These are phyloP conservation scores for Xanthostigma xanthostigma DNA, from an alignment of 2,888 invertebrate species.

Conservation along the genomic window DNA sequence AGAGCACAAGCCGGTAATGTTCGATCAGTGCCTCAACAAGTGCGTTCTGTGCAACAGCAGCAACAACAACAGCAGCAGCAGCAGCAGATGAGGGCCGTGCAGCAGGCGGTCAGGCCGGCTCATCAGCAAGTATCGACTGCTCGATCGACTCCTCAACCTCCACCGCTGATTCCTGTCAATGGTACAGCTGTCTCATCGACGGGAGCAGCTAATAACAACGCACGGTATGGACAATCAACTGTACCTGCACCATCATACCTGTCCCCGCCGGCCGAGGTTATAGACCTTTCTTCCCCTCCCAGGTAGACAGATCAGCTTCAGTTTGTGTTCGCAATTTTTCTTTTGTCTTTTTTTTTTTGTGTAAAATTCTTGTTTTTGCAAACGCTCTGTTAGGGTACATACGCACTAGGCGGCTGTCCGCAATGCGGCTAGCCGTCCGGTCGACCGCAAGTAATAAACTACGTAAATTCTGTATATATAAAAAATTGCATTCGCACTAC, in stretches of 20 bases:
- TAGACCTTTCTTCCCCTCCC: constrained; percentile 36
- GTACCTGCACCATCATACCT: constrained; percentile 2
- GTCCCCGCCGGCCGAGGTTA: constrained; percentile 28
- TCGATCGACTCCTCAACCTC: constrained; percentile 25
- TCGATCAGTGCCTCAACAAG: constrained; percentile 20
- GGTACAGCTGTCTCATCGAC: neutral
- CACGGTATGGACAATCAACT: constrained; percentile 6
- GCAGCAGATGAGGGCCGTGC: constrained; percentile 2
- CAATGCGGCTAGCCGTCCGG: no score
- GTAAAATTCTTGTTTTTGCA: neutral
- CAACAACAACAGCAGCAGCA: constrained; percentile 15
- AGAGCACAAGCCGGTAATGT: constrained; percentile 21
- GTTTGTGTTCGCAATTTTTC: neutral
- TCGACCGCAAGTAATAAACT: no score
- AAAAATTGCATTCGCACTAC: no score
- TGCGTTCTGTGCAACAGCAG: constrained; percentile 24
- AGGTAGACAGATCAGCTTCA: constrained; percentile 19
- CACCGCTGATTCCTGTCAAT: constrained; percentile 35
- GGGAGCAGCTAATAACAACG: constrained; percentile 3
- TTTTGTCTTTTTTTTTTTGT: neutral
- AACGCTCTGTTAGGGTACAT: no score
- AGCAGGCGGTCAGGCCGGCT: constrained; percentile 6
- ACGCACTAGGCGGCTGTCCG: no score
- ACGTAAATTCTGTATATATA: no score
- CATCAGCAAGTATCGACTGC: constrained; percentile 28